phyloP scores from a whole-genome alignment of 2,888 invertebrate genomes.

The Leptarthrus brevirostris region DNA sequence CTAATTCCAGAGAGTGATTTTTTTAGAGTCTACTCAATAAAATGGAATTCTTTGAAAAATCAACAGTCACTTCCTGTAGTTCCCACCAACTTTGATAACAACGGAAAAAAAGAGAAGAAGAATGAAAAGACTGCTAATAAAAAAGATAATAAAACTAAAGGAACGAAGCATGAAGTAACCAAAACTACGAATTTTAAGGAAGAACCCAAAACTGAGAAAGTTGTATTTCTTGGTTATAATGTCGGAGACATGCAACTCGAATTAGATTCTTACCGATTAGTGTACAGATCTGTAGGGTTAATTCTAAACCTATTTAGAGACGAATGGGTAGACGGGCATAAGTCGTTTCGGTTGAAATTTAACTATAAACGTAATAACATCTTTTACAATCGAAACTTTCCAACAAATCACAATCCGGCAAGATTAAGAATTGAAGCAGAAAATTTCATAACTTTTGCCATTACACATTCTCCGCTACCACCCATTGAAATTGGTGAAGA shows the following conservation, averaged over 20 bases:
- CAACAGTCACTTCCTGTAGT: neutral
- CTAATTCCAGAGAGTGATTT: neutral
- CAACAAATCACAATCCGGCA: neutral
- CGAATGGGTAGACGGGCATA: neutral
- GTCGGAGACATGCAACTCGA: neutral
- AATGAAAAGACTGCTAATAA: neutral
- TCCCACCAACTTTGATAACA: neutral
- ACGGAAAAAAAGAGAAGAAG: slow-evolving; percentile 1
- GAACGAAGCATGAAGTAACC: neutral
- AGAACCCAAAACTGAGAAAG: neutral
- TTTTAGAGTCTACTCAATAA: neutral
- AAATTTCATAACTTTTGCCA: neutral
- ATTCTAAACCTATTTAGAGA: neutral
- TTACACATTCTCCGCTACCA: neutral
- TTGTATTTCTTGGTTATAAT: neutral
- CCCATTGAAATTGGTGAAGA: neutral
- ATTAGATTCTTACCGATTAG: neutral
- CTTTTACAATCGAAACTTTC: slow-evolving; percentile 13
- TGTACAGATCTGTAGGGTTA: neutral
- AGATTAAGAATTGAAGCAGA: slow-evolving; percentile 9
- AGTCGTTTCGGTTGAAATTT: neutral
- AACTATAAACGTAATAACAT: neutral
- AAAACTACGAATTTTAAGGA: neutral
- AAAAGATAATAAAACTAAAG: neutral
- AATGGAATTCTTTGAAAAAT: neutral